phyloP scores from a whole-genome alignment of 1,140 invertebrate genomes.

The Holcopasites calliopsidis region DNA sequence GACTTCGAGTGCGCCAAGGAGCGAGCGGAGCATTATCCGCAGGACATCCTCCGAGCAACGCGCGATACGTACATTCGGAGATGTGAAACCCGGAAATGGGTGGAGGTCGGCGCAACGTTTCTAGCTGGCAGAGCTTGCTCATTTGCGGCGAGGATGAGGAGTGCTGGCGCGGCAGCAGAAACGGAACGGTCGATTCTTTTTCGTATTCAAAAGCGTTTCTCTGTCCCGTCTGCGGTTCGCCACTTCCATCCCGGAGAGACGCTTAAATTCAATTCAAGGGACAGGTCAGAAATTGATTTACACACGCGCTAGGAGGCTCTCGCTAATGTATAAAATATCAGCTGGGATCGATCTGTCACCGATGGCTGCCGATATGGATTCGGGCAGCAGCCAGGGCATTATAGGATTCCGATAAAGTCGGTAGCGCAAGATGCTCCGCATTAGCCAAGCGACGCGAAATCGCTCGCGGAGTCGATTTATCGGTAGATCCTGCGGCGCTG shows the following conservation, averaged over 20 bases:
- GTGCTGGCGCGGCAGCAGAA: not conserved
- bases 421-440: not conserved
- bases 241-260: conserved; percentile 38
- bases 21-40: no score
- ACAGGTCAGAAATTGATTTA: conserved; percentile 55
- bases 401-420: conserved; percentile 52
- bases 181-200: conserved; percentile 22
- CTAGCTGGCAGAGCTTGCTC: not conserved
- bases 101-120: not conserved
- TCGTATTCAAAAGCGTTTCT: conserved; percentile 52
- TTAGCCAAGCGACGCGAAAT: conserved; percentile 15
- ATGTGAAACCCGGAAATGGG: not conserved
- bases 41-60: no score
- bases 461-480: conserved; percentile 43
- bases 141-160: not conserved
- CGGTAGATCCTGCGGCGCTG: not conserved
- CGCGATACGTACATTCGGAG: no score
- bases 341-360: not conserved
- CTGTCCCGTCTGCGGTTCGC: conserved; percentile 41
- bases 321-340: conserved; percentile 62
- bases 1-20: no score
- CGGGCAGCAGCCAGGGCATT: not conserved
- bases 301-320: conserved; percentile 40
- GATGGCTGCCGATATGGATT: not conserved
- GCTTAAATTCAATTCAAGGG: conserved; percentile 53